Evolutionary conservation across 2,113 vertebrate genomes (phyloP), one percentile per base, ranked within the genome.

Genomic region (Empidonax alnorum): DNA sequence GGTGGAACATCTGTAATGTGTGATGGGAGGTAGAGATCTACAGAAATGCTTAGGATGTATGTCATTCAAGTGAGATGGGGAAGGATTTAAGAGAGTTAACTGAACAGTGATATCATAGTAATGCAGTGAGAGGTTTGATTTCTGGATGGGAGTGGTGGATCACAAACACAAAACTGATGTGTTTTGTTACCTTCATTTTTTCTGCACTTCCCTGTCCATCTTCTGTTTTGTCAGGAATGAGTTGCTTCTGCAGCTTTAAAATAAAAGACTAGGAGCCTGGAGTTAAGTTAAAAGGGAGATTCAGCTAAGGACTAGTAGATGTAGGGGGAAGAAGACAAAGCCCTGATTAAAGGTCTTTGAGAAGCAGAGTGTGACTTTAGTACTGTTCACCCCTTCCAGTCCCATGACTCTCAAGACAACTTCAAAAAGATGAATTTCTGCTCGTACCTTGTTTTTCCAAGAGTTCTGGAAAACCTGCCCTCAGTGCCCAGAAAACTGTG

Each of bases 401-500:
- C 77, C 63, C 23, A 2, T 23, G 46, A 27, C 78, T 89, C 31
- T 50, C 39, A 46, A 83, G 46, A 67, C 39, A 83, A 58, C 66
- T 53, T 76, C 18, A 85, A 16, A 75, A 87, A 20, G 6, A 58
- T 0, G 4, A 65, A 59, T 56, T n/a, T 86, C 56, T 84, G 59
- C 55, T 85, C 62, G 25, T 85, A 47, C 33, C 41, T 72, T 82
- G 42, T 46, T 90, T 85, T 91, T 88, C 71, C 56, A 74, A 42
- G 91, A 87, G 78, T 20, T 94, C 63, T 95, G 82, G 85, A 89
- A 96, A 90, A 77, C 87, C 69, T 85, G 53, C 35, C 46, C 58
- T 83, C 16, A 4, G 42, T 83, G 87, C 87, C 67, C 84, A 74
- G 89, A 73, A 63, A 76, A 71, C 46, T 83, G 35, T 79, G 91